Evolutionary conservation across 2,888 invertebrate genomes (phyloP), one percentile per base, ranked within the genome.

Genomic region (Sminthurides aquaticus): DNA sequence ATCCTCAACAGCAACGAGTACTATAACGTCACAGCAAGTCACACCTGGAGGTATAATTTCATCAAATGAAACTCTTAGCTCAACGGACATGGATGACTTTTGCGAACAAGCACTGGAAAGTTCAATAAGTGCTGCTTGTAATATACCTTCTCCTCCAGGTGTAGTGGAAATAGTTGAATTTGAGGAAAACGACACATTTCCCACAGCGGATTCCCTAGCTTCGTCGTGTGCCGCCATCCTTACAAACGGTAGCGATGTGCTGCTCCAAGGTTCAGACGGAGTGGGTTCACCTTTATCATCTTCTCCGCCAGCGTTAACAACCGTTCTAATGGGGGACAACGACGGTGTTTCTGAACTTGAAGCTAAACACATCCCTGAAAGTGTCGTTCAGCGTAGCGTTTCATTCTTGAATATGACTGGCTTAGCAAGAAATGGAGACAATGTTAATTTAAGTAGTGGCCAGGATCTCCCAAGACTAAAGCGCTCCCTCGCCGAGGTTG

Each of bases 401-500:
- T 62, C 57, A 62, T 61, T 61, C 57, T 52, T 58, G 62, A 49
- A 62, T 57, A 20, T 52, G 52, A 22, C 15, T 20, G 52, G 52
- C 5, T 15, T 52, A 15, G 20, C 52, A 8, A 52, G 20, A 15
- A 52, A 8, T 5, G 15, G 20, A 20, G 22, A 15, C 5, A 20
- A 18, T 20, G 20, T 20, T 5, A 15, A 20, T 20, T 15, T 20
- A 8, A 52, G 20, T 15, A 52, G 20, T 52, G 52, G 65, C 29
- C 57, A 67, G 26, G 34, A 68, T 28, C 68, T 70, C 57, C 68
- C 71, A 57, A 69, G 73, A 71, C 71, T 71, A 68, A 73, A 73
- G 66, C 71, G 72, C 56, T 58, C 71, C 28, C 70, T 70, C 62
- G 26, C 68, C 34, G 74, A 74, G 52, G 70, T 73, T 28, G 74